Evolutionary conservation across 2,888 invertebrate species (phyloP), one percentile per base, ranked within the genome.

Genomic region (Pseudococcus viburni): DNA sequence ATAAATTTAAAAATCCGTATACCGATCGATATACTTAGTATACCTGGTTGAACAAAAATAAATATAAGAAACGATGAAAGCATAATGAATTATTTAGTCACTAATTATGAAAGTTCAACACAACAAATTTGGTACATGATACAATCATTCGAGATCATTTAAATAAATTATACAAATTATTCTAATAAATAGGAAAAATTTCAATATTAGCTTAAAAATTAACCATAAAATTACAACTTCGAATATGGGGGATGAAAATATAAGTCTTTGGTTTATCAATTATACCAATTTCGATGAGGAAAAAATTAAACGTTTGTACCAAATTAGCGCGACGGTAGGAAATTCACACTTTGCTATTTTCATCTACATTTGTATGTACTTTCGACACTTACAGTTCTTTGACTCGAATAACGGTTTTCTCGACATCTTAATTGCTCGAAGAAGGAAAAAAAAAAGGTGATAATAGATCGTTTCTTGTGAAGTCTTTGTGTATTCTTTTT

Each of bases 101-200:
- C 26, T 33, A 33, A 80, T 19, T 42, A 77, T 46, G 80, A 80
- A 80, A 80, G 80, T 80, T 80, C 33, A 80, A 80, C 80, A 80
- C 80, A 80, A 80, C 80, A 80, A 80, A n/a, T 80, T 80, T 80
- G 80, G 80, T 80, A 80, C 80, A 80, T 42, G 80, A 80, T 80
- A 80, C 46, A 26, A 80, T 80, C 80, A 80, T 42, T 73, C 80
- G 80, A 80, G 80, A 80, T 80, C 80, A 80, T 80, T 42, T 42
- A 17, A 39, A 80, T 33, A 80, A n/a, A 42, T 80, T 42, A 77
- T 73, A 77, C n/a, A 59, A 59, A 33, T 26, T 42, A 80, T 80
- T 42, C 8, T 80, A 80, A 80, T 42, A 42, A 80, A 80, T 42
- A 80, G 33, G 42, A 80, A 80, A 80, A 39, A 77, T 12, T 42